These are phyloP conservation scores for Aeoliscus strigatus DNA, from an alignment of 2,797 vertebrate species.

Conservation along the genomic window DNA sequence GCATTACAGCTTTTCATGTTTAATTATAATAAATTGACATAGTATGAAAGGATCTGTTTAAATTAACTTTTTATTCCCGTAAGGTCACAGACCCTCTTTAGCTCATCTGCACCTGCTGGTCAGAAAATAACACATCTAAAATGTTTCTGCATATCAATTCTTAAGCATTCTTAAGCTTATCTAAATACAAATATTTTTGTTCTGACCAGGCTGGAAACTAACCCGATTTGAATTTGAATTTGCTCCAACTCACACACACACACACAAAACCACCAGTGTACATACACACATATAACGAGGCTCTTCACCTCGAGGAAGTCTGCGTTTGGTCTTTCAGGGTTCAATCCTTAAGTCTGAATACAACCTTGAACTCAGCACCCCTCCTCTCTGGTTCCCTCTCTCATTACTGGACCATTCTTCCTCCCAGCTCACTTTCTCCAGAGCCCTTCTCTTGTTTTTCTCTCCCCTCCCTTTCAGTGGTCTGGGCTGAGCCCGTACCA, in stretches of 20 bases:
- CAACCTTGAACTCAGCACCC: slow-evolving; percentile 39
- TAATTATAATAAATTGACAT: too few species aligned
- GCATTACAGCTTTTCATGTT: too few species aligned
- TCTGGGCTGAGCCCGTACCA: slow-evolving; percentile 43
- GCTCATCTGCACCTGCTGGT: too few species aligned
- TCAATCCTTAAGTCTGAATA: slow-evolving; percentile 45
- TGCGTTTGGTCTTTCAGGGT: slow-evolving; percentile 63
- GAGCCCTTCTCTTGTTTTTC: slow-evolving; percentile 59
- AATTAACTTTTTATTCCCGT: too few species aligned
- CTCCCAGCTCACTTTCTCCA: slow-evolving; percentile 55
- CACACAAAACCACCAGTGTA: slow-evolving; percentile 53
- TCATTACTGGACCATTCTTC: slow-evolving; percentile 60
- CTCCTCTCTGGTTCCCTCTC: slow-evolving; percentile 38
- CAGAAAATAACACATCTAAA: too few species aligned
- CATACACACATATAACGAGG: slow-evolving; percentile 59
- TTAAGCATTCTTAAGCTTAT: too few species aligned
- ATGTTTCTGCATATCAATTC: too few species aligned
- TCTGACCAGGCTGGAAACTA: slow-evolving; percentile 42
- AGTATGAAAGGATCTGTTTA: too few species aligned
- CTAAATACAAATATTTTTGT: slow-evolving; percentile 39
- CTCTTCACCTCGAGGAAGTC: slow-evolving; percentile 73
- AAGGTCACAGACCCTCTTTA: too few species aligned
- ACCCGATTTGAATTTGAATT: slow-evolving; percentile 75
- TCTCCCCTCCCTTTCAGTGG: slow-evolving; percentile 50
- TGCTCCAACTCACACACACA: slow-evolving; percentile 37